Conservation (phyloP, 2,888 invertebrate genomes). For the Latheticus oryzae region DNA sequence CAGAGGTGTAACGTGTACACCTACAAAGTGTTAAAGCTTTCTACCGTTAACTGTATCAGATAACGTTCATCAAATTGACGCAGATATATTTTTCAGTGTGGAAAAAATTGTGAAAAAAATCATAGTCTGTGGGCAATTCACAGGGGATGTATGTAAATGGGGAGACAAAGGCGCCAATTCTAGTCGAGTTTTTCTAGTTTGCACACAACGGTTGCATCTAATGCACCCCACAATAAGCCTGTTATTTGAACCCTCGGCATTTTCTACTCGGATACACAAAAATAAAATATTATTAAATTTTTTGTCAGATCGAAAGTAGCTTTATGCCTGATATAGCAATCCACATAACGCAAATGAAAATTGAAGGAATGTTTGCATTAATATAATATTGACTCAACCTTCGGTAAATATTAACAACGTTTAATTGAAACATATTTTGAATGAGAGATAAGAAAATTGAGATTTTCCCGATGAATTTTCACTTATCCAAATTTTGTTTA, state of each 20-base stretch:
- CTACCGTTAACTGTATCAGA: too few relatives aligned
- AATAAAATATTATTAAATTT: conserved; percentile 25
- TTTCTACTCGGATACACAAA: conserved; percentile 20
- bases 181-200: conserved; percentile 43
- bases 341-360: conserved; percentile 33
- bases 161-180: conserved; percentile 36
- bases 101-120: conserved; percentile 23
- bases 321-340: conserved; percentile 18
- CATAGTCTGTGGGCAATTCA: conserved; percentile 3
- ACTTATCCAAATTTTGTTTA: conserved; percentile 28
- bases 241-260: conserved; percentile 29
- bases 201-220: conserved; percentile 26
- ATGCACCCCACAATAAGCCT: conserved; percentile 38
- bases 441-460: conserved; percentile 15
- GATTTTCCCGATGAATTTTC: too few relatives aligned
- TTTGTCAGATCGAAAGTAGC: too few relatives aligned
- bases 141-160: conserved; percentile 24
- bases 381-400: conserved; percentile 34
- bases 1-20: too few relatives aligned
- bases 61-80: too few relatives aligned
- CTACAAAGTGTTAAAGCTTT: too few relatives aligned
- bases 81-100: too few relatives aligned
- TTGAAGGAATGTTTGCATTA: conserved; percentile 35
- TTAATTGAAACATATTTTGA: conserved; percentile 38
- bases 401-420: conserved; percentile 36